Base-by-base conservation (phyloP, 1,140 invertebrate genomes). In the Oscheius sp. region DNA sequence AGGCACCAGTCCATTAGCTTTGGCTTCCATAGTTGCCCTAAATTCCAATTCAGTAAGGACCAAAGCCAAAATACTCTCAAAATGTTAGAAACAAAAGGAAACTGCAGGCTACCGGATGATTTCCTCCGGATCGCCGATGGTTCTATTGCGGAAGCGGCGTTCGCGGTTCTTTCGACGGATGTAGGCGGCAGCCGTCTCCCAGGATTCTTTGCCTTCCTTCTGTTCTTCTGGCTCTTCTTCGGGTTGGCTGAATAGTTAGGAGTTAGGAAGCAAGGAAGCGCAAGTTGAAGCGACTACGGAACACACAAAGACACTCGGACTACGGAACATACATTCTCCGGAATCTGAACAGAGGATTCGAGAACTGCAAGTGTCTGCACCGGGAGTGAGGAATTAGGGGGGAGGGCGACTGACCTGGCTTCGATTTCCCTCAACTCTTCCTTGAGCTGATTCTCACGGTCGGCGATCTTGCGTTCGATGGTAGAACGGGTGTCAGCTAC, bases 91-190 rank as follows among this genome's bases (percentile, higher is more conserved):
- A 45, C 7, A 7, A 42, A 70, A 31, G 28, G 35, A 67, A 28
- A 66, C 18, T 55, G 15, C 26, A 64, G 66, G 61, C 28, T 66
- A 76, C 75, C 71, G 72, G 52, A 71, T 61, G 31, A 68, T 70
- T 49, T 80, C 82, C 35, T 80, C 82, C 1, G 80, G 68, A 13
- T 72, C 65, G 15, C 80, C 82, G 42, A 83, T 84, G 15, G 82
- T 83, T 34, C 68, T 45, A 68, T 84, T 84, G n/a, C 82, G 45
- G 35, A 71, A 64, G 23, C 82, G 49, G 35, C 82, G 76, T 49
- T 83, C 82, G 15, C 81, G 73, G 63, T 83, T 84, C 58, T 84
- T 84, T 29, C 82, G 76, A 34, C 82, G 69, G 49, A 83, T 83
- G 69, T 81, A 83, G 4, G 71, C 74, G 10, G 82, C 73, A 26